Evolutionary conservation across 2,113 vertebrate species (phyloP).

Genomic region (Collichthys lucidus): DNA sequence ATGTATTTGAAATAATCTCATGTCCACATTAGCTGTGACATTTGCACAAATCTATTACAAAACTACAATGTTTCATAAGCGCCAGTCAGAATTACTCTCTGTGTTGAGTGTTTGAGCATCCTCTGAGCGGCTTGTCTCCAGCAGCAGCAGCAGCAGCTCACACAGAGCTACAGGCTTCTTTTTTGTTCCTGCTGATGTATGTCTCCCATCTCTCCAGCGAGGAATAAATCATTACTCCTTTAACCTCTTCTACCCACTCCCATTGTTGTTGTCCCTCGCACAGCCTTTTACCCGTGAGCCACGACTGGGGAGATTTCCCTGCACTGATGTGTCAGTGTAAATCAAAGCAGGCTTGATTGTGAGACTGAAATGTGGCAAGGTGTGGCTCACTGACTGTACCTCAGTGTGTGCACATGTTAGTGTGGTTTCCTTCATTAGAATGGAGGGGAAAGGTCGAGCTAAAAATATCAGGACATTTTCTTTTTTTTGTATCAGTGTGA

Average conservation of each 20-base stretch:
- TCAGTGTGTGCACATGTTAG: constrained; percentile 9
- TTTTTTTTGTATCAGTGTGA: neutral
- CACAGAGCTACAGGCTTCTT: constrained; percentile 23
- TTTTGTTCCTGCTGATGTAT: constrained; percentile 42
- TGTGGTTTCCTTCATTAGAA: constrained; percentile 3
- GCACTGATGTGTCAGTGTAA: constrained; percentile 13
- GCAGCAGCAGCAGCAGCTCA: constrained; percentile 20
- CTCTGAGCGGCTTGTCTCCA: constrained; percentile 3
- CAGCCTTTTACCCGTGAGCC: neutral
- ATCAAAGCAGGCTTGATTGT: constrained; percentile 10
- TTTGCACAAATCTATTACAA: neutral
- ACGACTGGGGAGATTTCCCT: neutral
- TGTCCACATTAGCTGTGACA: neutral
- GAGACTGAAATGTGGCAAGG: constrained; percentile 32
- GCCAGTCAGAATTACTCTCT: neutral
- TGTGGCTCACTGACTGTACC: constrained; percentile 40
- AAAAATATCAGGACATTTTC: constrained; percentile 31
- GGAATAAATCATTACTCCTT: constrained; percentile 39
- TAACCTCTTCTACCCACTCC: constrained; percentile 29
- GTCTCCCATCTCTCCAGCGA: constrained; percentile 26
- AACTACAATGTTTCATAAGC: neutral
- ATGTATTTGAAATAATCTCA: too few relatives aligned
- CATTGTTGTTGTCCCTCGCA: neutral
- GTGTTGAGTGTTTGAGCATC: neutral
- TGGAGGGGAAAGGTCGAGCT: constrained; percentile 46